Base-by-base conservation (phyloP, 2,888 invertebrate genomes). In the Ochlodes sylvanus region DNA sequence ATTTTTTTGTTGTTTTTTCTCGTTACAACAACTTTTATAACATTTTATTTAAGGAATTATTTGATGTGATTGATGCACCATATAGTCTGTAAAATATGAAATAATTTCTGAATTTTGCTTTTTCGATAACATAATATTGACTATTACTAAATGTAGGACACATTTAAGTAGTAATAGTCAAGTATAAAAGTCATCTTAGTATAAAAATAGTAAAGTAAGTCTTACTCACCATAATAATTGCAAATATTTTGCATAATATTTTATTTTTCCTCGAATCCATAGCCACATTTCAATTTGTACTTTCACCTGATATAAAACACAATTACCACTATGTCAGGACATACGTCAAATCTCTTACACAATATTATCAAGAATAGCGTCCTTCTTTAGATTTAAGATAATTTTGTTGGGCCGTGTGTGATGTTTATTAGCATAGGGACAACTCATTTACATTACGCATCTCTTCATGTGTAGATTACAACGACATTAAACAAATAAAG, bases 401-500 rank as follows among this genome's bases (percentile, higher is more conserved):
- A 85, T 86, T 19, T 83, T 85, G 79, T 84, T 84, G 79, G 77
- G 79, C 75, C 77, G 76, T 75, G 76, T 81, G 82, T 81, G 80
- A 79, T 42, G 15, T 73, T 79, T 90, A 84, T 89, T 87, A 80
- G 80, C 82, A 82, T 77, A 86, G 80, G 78, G 76, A 74, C 77
- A 77, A 79, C 74, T 84, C 80, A 83, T 86, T 88, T 85, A 83
- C 85, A 80, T 83, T 82, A 80, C 80, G 75, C 80, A 82, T 68
- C 72, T 73, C 73, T 67, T 68, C 70, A 71, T 56, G 71, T 55
- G 27, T 27, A 27, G 89, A 90, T 90, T 89, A 90, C 81, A 76
- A 72, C 79, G 88, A 87, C 87, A 79, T 74, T 82, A 82, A 74
- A 75, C 79, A 92, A 93, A 92, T 86, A 92, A 71, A 71, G 79